Percentiles rank a stretch among this genome's conserved stretches.
Conservation (phyloP, 2,797 vertebrate species). For the Sebastes jordani region DNA sequence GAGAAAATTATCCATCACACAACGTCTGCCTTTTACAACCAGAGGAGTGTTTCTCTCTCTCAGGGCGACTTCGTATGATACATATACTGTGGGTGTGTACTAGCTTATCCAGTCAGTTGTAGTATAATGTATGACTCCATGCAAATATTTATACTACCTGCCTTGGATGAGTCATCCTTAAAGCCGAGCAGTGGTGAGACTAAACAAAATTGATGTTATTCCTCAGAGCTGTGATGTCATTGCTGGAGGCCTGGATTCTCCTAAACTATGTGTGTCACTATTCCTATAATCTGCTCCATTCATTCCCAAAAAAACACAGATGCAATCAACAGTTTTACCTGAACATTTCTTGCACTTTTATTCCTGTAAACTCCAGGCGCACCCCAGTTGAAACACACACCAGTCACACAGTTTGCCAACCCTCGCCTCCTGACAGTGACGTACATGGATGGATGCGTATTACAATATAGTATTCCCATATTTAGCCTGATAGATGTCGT, state of each 20-base stretch:
- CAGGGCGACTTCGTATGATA: neutral
- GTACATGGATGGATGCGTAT: no score
- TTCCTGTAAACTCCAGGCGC: neutral
- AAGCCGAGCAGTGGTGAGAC: slow-evolving; percentile 29
- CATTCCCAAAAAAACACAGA: slow-evolving; percentile 6
- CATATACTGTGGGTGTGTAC: neutral
- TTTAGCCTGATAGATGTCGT: no score
- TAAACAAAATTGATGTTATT: slow-evolving; percentile 36
- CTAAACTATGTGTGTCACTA: slow-evolving; percentile 1
- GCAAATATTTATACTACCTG: slow-evolving; percentile 38
- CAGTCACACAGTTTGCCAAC: neutral
- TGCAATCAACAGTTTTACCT: neutral
- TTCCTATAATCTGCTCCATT: slow-evolving; percentile 17
- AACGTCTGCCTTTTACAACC: neutral
- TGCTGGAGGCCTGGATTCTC: neutral
- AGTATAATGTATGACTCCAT: slow-evolving; percentile 25
- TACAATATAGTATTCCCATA: no score
- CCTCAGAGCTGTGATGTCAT: slow-evolving; percentile 39
- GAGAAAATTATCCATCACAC: neutral
- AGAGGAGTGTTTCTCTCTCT: neutral
- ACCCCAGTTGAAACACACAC: neutral
- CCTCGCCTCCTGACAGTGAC: neutral
- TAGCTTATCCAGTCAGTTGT: neutral
- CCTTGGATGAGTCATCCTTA: slow-evolving; percentile 49
- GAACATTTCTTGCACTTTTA: neutral